Percentiles rank a stretch among this genome's conserved stretches.
phyloP scores from a whole-genome alignment of 92 coral and sea anemone species.

The Plumapathes pennacea region DNA sequence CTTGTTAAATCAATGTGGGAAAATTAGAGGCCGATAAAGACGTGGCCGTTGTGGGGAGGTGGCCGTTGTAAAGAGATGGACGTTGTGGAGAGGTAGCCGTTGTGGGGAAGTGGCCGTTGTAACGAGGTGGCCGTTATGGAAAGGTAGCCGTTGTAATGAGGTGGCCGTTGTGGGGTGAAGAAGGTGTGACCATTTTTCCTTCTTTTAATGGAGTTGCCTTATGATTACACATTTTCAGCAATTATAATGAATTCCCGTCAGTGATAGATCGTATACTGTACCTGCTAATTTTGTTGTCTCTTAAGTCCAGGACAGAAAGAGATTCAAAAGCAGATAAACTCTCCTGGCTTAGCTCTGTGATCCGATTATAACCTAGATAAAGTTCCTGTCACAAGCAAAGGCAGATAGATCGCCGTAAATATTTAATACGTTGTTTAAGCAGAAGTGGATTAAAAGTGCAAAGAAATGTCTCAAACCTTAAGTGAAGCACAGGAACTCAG shows the following conservation, averaged over 20 bases:
- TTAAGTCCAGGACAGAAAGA: slow-evolving; percentile 72
- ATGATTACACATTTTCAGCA: no score
- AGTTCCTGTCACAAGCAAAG: slow-evolving; percentile 55
- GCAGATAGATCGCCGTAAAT: not conserved
- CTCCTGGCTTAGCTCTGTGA: slow-evolving; percentile 53
- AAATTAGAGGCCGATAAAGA: no score
- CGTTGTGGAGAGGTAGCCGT: no score
- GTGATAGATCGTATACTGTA: not conserved
- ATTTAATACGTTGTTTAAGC: not conserved
- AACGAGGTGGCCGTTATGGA: no score
- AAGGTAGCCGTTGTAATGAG: no score
- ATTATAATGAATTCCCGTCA: not conserved
- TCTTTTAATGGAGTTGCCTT: no score
- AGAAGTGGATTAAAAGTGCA: slow-evolving; percentile 1
- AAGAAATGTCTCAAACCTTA: slow-evolving; percentile 58
- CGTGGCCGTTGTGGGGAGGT: no score
- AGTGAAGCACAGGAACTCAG: slow-evolving; percentile 66
- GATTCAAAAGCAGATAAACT: slow-evolving; percentile 56
- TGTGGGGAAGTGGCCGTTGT: no score
- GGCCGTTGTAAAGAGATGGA: no score
- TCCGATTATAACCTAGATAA: slow-evolving; percentile 79
- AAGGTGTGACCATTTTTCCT: no score
- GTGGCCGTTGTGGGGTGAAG: no score
- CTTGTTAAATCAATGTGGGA: no score
- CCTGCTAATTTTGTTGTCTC: slow-evolving; percentile 85